Evolutionary conservation across 1,140 invertebrate species (phyloP).

Genomic region (Drosophila suzukii): DNA sequence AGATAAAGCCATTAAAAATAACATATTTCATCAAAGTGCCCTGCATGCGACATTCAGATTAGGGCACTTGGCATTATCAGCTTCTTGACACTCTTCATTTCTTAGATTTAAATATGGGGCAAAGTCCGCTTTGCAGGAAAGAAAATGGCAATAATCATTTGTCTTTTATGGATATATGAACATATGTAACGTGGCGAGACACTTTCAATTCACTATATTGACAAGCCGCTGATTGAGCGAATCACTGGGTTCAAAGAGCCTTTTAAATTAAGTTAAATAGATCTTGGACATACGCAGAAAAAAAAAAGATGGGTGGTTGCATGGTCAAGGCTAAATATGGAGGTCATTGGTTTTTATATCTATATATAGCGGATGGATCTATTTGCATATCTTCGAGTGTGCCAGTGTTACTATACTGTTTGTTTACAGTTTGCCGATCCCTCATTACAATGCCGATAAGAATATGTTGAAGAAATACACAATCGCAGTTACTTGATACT

Average conservation of each 20-base stretch:
- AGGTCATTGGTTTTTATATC: constrained; percentile 23
- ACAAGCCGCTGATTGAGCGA: constrained; percentile 53
- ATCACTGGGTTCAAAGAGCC: constrained; percentile 52
- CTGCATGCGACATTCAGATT: not conserved
- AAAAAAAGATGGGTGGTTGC: constrained; percentile 16
- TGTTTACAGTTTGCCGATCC: constrained; percentile 28
- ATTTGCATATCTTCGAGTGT: constrained; percentile 30
- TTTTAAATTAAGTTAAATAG: constrained; percentile 37
- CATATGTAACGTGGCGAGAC: not conserved
- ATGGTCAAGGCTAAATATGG: constrained; percentile 12
- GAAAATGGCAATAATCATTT: constrained; percentile 2
- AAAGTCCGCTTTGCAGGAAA: constrained; percentile 4
- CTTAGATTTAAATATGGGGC: constrained; percentile 20
- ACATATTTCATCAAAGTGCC: too few relatives aligned
- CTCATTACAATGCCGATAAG: constrained; percentile 13
- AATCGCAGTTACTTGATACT: constrained; percentile 26
- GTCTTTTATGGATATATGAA: constrained; percentile 2
- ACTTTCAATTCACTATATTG: constrained; percentile 33
- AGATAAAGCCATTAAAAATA: constrained; percentile 14
- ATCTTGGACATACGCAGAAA: constrained; percentile 12
- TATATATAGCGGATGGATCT: constrained; percentile 1
- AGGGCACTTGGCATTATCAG: constrained; percentile 12
- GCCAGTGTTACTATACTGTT: constrained; percentile 7
- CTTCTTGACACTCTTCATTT: not conserved
- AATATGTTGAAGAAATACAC: constrained; percentile 4